These are phyloP conservation scores for Pomatostomus ruficeps DNA, from an alignment of 2,113 vertebrate genomes.

Conservation along the genomic window DNA sequence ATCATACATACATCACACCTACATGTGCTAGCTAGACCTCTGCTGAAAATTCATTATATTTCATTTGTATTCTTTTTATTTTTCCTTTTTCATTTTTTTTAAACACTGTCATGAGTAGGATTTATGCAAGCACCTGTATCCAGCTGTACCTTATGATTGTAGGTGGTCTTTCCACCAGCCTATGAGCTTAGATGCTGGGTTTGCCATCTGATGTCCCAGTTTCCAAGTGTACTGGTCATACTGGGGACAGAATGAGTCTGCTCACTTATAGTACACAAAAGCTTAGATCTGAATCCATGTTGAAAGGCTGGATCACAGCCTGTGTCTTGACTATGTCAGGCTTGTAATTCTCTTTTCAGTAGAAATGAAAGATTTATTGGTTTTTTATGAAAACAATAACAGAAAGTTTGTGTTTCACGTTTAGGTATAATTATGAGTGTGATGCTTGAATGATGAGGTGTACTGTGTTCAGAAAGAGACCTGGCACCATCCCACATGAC, in stretches of 20 bases:
- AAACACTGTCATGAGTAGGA: neutral
- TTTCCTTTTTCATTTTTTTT: neutral
- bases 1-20: neutral
- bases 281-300: neutral
- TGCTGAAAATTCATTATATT: neutral
- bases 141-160: neutral
- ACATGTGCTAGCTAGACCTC: fast-evolving
- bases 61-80: neutral
- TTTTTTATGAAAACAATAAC: neutral
- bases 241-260: neutral
- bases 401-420: neutral
- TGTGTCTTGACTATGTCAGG: neutral
- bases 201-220: neutral
- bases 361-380: neutral
- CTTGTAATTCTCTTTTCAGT: neutral
- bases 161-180: neutral
- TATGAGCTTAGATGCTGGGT: neutral
- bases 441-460: constrained; percentile 4
- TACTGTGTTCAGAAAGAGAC: neutral
- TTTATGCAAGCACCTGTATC: neutral
- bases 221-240: neutral
- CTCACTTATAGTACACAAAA: neutral
- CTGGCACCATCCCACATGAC: neutral
- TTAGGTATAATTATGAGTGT: neutral
- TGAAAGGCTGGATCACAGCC: neutral